These are phyloP conservation scores for Theonella swinhoei DNA, from an alignment of 37 sponge, comb jelly and placozoan genomes.

Conservation along the genomic window DNA sequence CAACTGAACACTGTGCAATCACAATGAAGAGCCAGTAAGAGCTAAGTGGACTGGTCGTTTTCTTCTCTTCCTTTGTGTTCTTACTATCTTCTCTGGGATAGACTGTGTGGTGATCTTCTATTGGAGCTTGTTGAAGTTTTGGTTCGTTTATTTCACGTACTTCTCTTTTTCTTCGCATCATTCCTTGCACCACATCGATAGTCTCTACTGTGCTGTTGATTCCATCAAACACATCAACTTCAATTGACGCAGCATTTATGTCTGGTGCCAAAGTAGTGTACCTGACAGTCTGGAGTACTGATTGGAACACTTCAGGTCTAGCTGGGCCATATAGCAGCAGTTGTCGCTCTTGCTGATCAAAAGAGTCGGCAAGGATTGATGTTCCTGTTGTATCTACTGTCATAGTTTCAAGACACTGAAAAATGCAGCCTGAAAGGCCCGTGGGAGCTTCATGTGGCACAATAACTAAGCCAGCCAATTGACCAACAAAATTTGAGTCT, in stretches of 20 bases:
- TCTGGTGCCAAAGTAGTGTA: constrained; percentile 59
- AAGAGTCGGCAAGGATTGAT: constrained; percentile 16
- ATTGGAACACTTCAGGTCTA: constrained; percentile 31
- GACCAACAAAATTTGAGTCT: constrained; percentile 52
- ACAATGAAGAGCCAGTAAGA: background rate
- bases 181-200: constrained; percentile 24
- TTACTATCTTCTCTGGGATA: no score
- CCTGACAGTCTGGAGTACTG: constrained; percentile 38
- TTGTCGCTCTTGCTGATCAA: constrained; percentile 38
- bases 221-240: constrained; percentile 51
- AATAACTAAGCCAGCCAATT: constrained; percentile 28
- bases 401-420: constrained; percentile 51
- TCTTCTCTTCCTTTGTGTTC: no score
- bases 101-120: no score
- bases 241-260: constrained; percentile 29
- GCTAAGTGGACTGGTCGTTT: no score
- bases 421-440: constrained; percentile 51
- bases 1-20: background rate
- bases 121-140: no score
- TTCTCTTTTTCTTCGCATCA: background rate
- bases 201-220: background rate
- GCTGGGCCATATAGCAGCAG: constrained; percentile 41
- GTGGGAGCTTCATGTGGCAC: constrained; percentile 25
- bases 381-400: constrained; percentile 30
- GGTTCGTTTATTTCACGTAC: no score